Conservation (phyloP, 2,888 invertebrate genomes). For the Priapulus caudatus region DNA sequence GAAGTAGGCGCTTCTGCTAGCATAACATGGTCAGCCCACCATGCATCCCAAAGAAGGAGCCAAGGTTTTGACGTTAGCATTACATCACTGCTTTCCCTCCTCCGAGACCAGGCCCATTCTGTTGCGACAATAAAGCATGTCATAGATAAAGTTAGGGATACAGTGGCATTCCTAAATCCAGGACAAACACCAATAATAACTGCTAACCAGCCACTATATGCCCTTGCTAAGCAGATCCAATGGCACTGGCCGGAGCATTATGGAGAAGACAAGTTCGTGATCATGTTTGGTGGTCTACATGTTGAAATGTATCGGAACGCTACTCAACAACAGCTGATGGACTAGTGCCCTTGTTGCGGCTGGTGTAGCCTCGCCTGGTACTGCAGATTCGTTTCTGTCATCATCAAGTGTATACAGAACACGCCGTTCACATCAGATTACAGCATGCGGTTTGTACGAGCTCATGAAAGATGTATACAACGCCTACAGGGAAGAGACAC, state of each 20-base stretch:
- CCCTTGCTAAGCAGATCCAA: conserved; percentile 22
- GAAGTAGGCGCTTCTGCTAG: no score
- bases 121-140: no score
- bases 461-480: conserved; percentile 17
- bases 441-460: conserved; percentile 18
- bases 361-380: no score
- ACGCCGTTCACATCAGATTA: conserved; percentile 19
- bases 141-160: conserved; percentile 12
- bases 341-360: conserved; percentile 19
- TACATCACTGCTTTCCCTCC: conserved; percentile 23
- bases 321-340: no score
- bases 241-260: no score
- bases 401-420: conserved; percentile 20
- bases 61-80: no score
- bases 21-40: no score
- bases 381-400: conserved; percentile 22
- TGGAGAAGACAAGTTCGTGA: no score
- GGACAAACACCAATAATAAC: conserved; percentile 16
- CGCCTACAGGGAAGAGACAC: conserved; percentile 2
- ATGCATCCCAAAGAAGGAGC: no score
- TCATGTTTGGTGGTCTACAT: no score
- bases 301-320: no score
- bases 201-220: conserved; percentile 22
- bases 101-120: conserved; percentile 20
- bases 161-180: no score